Conservation (phyloP, 2,797 vertebrate species). For the Phalanger gymnotis region DNA sequence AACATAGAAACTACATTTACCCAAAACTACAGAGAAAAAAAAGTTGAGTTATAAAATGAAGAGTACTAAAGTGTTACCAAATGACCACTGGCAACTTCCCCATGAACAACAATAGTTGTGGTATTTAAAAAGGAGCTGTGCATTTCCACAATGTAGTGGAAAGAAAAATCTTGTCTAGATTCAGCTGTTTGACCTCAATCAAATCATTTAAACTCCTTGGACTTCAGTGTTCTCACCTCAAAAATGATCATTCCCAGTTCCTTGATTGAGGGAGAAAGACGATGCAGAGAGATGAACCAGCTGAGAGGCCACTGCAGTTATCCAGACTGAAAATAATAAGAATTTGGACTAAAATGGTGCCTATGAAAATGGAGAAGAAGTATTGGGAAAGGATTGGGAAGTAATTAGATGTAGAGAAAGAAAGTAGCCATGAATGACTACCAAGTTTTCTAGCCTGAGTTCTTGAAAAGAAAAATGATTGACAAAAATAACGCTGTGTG, state of each 20-base stretch:
- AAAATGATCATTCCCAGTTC: not conserved
- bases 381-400: not conserved
- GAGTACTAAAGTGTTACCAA: not conserved
- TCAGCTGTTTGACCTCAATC: not conserved
- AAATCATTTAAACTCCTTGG: not conserved
- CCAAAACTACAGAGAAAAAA: not conserved
- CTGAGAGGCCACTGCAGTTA: not conserved
- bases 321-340: not conserved
- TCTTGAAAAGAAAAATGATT: not conserved
- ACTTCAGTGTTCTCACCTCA: not conserved
- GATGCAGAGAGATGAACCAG: not conserved
- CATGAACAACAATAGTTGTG: not conserved
- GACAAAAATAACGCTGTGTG: not conserved
- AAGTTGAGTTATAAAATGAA: not conserved
- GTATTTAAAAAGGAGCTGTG: not conserved
- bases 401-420: not conserved
- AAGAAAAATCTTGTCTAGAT: not conserved
- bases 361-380: not conserved
- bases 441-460: not conserved
- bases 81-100: not conserved
- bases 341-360: not conserved
- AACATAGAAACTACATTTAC: not conserved
- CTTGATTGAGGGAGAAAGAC: not conserved
- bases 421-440: not conserved
- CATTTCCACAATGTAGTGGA: not conserved